Conservation (phyloP, 2,797 vertebrate species). For the Lateolabrax maculatus region DNA sequence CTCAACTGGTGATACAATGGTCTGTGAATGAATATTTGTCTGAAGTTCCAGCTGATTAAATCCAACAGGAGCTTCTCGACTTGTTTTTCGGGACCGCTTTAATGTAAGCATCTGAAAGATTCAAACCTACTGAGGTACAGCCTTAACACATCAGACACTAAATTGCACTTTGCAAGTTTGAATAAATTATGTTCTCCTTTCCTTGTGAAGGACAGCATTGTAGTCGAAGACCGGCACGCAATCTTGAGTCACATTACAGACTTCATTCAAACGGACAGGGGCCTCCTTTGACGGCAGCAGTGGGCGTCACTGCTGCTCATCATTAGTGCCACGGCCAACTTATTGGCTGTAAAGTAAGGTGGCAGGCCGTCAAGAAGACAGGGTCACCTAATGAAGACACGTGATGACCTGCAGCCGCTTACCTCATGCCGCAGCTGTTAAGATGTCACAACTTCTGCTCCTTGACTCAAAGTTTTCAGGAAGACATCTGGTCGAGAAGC, state of each 20-base stretch:
- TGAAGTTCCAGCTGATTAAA: background rate
- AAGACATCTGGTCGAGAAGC: slow-evolving; percentile 55
- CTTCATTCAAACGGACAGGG: slow-evolving; percentile 64
- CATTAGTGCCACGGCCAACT: slow-evolving; percentile 79
- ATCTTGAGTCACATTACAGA: slow-evolving; percentile 48
- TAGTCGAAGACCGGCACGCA: slow-evolving; percentile 16
- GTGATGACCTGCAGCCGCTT: slow-evolving; percentile 63
- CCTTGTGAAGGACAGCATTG: slow-evolving; percentile 38
- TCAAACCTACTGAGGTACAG: background rate
- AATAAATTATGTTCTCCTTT: slow-evolving; percentile 31
- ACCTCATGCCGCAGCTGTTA: slow-evolving; percentile 71
- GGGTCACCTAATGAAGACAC: slow-evolving; percentile 81
- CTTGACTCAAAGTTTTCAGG: background rate
- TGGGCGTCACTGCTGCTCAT: slow-evolving; percentile 76
- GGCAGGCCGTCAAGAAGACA: slow-evolving; percentile 76
- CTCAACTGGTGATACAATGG: background rate
- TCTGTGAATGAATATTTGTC: too few relatives aligned
- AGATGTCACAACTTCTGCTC: slow-evolving; percentile 45
- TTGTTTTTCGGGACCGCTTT: background rate
- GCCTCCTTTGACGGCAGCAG: slow-evolving; percentile 63
- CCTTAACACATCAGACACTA: background rate
- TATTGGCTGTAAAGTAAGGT: slow-evolving; percentile 63
- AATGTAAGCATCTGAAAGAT: background rate
- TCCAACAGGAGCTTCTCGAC: background rate
- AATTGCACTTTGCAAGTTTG: background rate